These are phyloP conservation scores for Gymnocheta viridis DNA, from an alignment of 2,888 invertebrate genomes.

Conservation along the genomic window DNA sequence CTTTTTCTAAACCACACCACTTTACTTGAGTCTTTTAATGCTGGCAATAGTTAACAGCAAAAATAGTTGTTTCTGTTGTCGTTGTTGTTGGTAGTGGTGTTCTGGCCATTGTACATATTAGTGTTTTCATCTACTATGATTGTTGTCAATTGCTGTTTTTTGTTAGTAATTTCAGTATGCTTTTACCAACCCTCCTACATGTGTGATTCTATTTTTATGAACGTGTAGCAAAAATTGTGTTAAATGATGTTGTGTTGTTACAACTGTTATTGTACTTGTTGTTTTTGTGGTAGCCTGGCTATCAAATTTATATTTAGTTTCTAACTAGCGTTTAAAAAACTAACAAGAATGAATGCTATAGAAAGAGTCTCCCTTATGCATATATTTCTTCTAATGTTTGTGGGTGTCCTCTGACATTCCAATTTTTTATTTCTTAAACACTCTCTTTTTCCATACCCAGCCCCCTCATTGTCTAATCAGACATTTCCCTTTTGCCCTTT, in stretches of 20 bases:
- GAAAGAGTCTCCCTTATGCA: background rate
- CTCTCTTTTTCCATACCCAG: background rate
- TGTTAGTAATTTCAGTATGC: conserved; percentile 1
- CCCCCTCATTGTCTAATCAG: background rate
- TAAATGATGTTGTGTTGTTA: background rate
- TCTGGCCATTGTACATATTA: too few relatives aligned
- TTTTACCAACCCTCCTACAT: background rate
- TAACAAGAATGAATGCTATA: background rate
- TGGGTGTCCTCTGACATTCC: conserved; percentile 10
- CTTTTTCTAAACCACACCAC: conserved; percentile 60
- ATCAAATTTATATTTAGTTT: conserved; percentile 35
- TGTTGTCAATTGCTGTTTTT: conserved; percentile 34
- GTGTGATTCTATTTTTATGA: background rate
- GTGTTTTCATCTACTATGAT: conserved; percentile 34
- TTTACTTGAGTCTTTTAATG: conserved; percentile 44
- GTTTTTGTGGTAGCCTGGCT: background rate
- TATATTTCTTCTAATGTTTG: background rate
- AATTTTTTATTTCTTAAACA: background rate
- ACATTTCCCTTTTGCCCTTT: conserved; percentile 9
- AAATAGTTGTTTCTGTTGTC: conserved; percentile 2
- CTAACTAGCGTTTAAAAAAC: background rate
- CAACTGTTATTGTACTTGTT: background rate
- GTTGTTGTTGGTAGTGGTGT: conserved; percentile 18
- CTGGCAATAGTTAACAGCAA: conserved; percentile 27
- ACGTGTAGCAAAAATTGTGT: background rate